phyloP scores from a whole-genome alignment of 2,797 vertebrate genomes.

The Galago senegalensis region DNA sequence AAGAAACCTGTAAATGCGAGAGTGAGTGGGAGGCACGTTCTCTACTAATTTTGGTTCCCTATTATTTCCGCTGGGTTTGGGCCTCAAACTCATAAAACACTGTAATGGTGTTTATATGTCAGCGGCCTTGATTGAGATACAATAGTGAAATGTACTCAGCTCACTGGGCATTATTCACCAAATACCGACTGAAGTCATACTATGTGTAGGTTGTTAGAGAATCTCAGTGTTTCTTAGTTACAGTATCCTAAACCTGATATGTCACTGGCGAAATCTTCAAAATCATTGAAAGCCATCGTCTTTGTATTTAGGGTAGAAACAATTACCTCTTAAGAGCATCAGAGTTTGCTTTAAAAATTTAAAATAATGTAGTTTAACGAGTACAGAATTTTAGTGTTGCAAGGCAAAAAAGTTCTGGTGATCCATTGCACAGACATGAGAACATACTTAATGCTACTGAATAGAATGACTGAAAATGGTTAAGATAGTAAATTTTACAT shows the following conservation, averaged over 20 bases:
- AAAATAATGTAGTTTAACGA: neutral
- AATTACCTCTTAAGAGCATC: neutral
- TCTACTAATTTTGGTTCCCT: neutral
- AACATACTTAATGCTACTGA: neutral
- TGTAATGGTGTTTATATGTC: neutral
- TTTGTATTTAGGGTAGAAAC: constrained; percentile 23
- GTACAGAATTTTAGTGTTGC: neutral
- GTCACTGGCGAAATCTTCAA: constrained; percentile 33
- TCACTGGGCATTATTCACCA: neutral
- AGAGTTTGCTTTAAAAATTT: neutral
- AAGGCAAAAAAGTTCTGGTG: neutral
- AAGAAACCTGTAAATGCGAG: neutral
- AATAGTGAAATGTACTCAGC: neutral
- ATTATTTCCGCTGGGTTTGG: neutral
- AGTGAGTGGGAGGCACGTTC: neutral
- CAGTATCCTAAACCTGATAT: neutral
- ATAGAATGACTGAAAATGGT: neutral
- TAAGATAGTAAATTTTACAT: neutral
- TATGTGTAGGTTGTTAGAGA: neutral
- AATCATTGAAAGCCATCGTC: neutral
- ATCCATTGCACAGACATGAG: too few relatives aligned
- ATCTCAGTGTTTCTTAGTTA: neutral
- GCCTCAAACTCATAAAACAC: neutral
- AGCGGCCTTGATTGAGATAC: neutral
- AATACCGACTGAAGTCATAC: neutral